These are phyloP conservation scores for Phaethon lepturus DNA, from an alignment of 2,113 vertebrate genomes.

Conservation along the genomic window DNA sequence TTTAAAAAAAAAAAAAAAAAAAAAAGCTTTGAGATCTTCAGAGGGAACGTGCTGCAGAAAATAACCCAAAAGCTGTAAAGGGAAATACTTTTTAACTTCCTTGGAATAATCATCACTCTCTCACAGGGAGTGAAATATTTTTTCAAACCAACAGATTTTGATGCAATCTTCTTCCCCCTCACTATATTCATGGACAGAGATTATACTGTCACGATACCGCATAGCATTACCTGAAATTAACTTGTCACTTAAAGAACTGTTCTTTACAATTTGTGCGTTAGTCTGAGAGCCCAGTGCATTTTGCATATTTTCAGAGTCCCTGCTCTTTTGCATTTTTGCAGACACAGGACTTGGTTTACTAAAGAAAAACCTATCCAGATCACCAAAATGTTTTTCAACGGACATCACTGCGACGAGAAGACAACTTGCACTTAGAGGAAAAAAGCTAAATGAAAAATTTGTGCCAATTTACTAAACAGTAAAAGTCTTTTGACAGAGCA, in stretches of 20 bases:
- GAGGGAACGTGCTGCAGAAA: not conserved
- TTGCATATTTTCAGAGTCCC: not conserved
- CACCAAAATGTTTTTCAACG: not conserved
- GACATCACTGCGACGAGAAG: not conserved
- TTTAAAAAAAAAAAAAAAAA: not conserved
- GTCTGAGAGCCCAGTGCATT: not conserved
- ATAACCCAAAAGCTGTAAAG: not conserved
- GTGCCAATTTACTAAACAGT: not conserved
- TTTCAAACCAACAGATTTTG: not conserved
- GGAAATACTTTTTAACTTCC: not conserved
- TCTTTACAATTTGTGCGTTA: not conserved
- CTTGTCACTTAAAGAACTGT: not conserved
- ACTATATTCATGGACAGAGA: not conserved
- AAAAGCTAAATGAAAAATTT: not conserved
- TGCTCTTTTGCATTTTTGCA: not conserved
- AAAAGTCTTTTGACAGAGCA: not conserved
- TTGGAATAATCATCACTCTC: not conserved
- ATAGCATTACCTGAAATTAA: not conserved
- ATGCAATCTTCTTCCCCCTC: not conserved
- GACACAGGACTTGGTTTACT: not conserved
- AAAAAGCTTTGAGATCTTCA: not conserved
- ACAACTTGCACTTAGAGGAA: not conserved
- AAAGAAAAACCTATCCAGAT: not conserved
- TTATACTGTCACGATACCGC: not conserved
- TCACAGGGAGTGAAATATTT: not conserved